Conservation (phyloP, 2,888 invertebrate genomes). For the Gastracanthus pulcherrimus region DNA sequence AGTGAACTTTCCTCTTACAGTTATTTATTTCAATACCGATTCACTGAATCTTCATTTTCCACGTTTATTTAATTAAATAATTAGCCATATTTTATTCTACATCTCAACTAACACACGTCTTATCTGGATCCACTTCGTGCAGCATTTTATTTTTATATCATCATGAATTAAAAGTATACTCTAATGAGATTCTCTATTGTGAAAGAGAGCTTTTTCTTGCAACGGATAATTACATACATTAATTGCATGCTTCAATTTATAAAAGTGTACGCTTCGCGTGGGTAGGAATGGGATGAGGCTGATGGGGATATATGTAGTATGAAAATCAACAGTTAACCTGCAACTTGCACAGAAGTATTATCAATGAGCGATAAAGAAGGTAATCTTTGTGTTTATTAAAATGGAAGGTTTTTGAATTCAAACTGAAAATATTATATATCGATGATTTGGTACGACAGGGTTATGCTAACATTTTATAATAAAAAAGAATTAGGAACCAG, state of each 20-base stretch:
- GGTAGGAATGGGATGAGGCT: background rate
- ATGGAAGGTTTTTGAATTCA: no score
- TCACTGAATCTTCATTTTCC: background rate
- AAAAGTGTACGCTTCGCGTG: background rate
- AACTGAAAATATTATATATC: no score
- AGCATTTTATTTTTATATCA: constrained; percentile 3
- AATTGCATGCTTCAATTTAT: constrained; percentile 11
- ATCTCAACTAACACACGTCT: background rate
- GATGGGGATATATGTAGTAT: background rate
- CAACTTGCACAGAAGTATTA: background rate
- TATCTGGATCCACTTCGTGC: background rate
- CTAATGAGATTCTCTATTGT: background rate
- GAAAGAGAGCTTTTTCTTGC: background rate
- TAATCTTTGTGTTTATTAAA: background rate
- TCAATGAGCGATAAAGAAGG: constrained; percentile 35
- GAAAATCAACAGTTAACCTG: background rate
- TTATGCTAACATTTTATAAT: no score
- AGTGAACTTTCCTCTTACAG: background rate
- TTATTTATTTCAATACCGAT: background rate
- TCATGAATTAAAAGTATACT: constrained; percentile 7
- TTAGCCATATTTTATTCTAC: constrained; percentile 14
- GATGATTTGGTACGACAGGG: no score
- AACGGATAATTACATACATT: constrained; percentile 14
- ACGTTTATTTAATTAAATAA: background rate
- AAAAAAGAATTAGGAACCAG: no score